phyloP scores from a whole-genome alignment of 1,140 invertebrate genomes.

The Pteromalus puparum region DNA sequence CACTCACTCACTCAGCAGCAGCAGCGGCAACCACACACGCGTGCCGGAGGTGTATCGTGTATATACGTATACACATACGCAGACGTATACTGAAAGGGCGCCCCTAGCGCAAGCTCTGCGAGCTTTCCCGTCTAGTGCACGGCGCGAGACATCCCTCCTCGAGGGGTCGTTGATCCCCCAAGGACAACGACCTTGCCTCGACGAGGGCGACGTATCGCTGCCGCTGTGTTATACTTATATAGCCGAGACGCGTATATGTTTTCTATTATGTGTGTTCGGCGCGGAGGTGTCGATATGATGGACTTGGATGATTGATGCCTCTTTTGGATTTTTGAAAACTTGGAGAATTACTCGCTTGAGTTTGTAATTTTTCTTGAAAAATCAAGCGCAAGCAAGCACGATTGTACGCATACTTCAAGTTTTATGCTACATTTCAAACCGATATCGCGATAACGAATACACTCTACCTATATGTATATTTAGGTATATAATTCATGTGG shows the following conservation, averaged over 20 bases:
- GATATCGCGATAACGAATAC: not conserved
- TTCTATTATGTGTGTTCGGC: too few relatives aligned
- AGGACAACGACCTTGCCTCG: constrained; percentile 75
- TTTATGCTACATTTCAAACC: too few relatives aligned
- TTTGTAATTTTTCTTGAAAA: too few relatives aligned
- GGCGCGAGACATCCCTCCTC: constrained; percentile 70
- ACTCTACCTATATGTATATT: not conserved
- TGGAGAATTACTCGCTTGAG: too few relatives aligned
- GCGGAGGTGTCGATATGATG: too few relatives aligned
- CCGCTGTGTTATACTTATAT: constrained; percentile 57
- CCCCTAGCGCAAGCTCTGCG: constrained; percentile 1
- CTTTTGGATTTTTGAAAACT: too few relatives aligned
- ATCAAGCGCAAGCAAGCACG: too few relatives aligned
- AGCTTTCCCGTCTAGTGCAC: constrained; percentile 23
- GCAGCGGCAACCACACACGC: not conserved
- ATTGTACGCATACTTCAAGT: too few relatives aligned
- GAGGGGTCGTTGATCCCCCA: constrained; percentile 76
- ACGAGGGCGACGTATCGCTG: constrained; percentile 61
- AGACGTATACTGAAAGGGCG: not conserved
- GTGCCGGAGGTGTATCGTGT: not conserved
- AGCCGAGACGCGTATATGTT: not conserved
- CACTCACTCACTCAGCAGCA: not conserved
- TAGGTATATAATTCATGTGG: not conserved
- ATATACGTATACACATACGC: too few relatives aligned
- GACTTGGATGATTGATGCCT: too few relatives aligned